phyloP scores from a whole-genome alignment of 2,888 invertebrate genomes.

The Mycalesis mineus region DNA sequence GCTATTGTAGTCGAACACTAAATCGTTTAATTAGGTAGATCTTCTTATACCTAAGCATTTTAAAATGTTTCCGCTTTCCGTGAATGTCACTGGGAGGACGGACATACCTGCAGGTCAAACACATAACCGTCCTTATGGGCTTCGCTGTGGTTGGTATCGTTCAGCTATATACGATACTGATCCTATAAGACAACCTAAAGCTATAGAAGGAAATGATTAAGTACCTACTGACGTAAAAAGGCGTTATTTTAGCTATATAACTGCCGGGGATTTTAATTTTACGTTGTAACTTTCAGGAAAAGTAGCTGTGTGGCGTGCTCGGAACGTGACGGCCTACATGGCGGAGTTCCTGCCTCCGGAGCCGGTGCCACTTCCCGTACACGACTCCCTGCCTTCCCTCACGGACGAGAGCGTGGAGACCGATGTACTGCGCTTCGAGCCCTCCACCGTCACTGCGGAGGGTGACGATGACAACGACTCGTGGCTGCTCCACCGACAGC shows the following conservation, averaged over 20 bases:
- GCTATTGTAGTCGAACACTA: too few relatives aligned
- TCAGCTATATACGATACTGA: too few relatives aligned
- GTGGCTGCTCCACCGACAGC: slow-evolving; percentile 64
- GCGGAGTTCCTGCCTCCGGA: slow-evolving; percentile 84
- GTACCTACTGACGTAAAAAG: too few relatives aligned
- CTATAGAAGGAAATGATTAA: too few relatives aligned
- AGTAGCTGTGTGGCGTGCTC: slow-evolving; percentile 82
- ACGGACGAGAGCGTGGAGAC: slow-evolving; percentile 54
- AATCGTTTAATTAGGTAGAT: too few relatives aligned
- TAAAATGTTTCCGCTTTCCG: too few relatives aligned
- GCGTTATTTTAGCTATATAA: background rate
- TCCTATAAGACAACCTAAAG: too few relatives aligned
- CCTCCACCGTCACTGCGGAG: slow-evolving; percentile 49
- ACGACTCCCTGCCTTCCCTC: slow-evolving; percentile 80
- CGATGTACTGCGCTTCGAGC: slow-evolving; percentile 65
- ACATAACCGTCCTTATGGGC: too few relatives aligned
- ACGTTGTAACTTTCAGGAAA: slow-evolving; percentile 60
- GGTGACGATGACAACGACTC: slow-evolving; percentile 64
- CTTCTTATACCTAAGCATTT: too few relatives aligned
- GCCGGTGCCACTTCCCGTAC: slow-evolving; percentile 81
- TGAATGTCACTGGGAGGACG: too few relatives aligned
- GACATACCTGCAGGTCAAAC: too few relatives aligned
- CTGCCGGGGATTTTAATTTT: slow-evolving; percentile 17
- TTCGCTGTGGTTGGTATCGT: too few relatives aligned
- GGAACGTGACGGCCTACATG: slow-evolving; percentile 82